Evolutionary conservation across 2,113 vertebrate species (phyloP), one percentile per base, ranked within the genome.

Genomic region (Gadus chalcogrammus): DNA sequence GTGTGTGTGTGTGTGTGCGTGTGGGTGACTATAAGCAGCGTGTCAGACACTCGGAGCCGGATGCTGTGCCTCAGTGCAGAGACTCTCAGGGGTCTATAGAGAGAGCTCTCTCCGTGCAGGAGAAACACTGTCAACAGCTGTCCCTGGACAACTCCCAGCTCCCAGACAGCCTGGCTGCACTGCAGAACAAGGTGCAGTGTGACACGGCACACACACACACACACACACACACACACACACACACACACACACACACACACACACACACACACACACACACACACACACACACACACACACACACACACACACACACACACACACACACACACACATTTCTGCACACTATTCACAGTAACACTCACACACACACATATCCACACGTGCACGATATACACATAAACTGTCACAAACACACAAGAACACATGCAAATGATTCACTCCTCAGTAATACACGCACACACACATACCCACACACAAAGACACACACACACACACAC

Each of bases 61-160:
- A 87, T 60, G 31, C 77, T 75, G 76, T 74, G 62, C 62, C 74
- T 38, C 70, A 78, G 65, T 76, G 31, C 31, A 35, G 24, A 80
- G 77, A 79, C 76, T 67, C 83, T 24, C 77, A 84, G 77, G 81
- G 86, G 20, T 86, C 70, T 70, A 77, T 84, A 72, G 86, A 75
- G 77, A 90, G 78, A 83, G 83, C 79, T 28, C 72, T 85, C 74
- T 76, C 78, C 53, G 38, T 78, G 74, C 89, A 87, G 77, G 84
- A 88, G 78, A 74, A 83, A 70, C 79, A 80, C 75, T 67, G 71
- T 61, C 75, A 69, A 31, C 79, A 87, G 73, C 81, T 86, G 60
- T 78, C 77, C 70, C 66, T 73, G 61, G 84, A 87, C 77, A 83
- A 83, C 73, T 20, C 79, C 35, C 79, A 77, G 69, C 76, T 87